Conservation (phyloP, 2,113 vertebrate species). For the Gasterosteus aculeatus region DNA sequence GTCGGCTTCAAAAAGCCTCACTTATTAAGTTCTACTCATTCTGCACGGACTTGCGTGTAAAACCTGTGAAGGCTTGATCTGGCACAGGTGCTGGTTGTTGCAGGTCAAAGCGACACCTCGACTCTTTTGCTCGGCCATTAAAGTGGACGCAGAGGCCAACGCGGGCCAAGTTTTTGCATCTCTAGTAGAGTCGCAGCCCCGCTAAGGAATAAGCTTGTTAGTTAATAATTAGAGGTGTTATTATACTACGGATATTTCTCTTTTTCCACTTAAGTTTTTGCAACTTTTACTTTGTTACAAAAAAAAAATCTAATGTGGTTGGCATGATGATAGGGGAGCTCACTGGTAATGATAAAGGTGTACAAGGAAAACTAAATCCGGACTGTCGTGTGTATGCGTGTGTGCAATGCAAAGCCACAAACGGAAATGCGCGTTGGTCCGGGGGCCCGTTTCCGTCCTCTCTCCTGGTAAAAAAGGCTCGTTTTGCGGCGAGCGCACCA, state of each 20-base stretch:
- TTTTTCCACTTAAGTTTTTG: conserved; percentile 44
- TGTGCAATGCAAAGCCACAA: conserved; percentile 20
- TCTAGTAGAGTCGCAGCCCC: conserved; percentile 67
- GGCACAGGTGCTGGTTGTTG: conserved; percentile 71
- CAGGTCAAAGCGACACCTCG: conserved; percentile 78
- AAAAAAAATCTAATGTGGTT: conserved; percentile 36
- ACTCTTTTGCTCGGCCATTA: conserved; percentile 69
- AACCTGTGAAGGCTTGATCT: conserved; percentile 83
- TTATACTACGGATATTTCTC: conserved; percentile 27
- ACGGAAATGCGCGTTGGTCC: conserved; percentile 62
- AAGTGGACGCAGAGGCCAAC: conserved; percentile 57
- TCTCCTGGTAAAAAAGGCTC: conserved; percentile 61
- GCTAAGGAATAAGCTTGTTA: conserved; percentile 78
- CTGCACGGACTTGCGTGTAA: conserved; percentile 55
- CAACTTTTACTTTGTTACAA: conserved; percentile 63
- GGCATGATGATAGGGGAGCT: conserved; percentile 21
- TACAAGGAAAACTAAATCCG: not conserved
- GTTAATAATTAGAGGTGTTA: conserved; percentile 72
- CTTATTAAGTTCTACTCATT: conserved; percentile 80
- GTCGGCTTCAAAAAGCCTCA: conserved; percentile 77
- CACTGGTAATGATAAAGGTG: conserved; percentile 41
- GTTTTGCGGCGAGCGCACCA: not conserved
- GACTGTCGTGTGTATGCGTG: conserved; percentile 1
- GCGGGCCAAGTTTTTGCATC: conserved; percentile 71
- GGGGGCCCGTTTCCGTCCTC: conserved; percentile 42